Conservation (phyloP, 2,113 vertebrate genomes). For the Cynopterus brachyotis region DNA sequence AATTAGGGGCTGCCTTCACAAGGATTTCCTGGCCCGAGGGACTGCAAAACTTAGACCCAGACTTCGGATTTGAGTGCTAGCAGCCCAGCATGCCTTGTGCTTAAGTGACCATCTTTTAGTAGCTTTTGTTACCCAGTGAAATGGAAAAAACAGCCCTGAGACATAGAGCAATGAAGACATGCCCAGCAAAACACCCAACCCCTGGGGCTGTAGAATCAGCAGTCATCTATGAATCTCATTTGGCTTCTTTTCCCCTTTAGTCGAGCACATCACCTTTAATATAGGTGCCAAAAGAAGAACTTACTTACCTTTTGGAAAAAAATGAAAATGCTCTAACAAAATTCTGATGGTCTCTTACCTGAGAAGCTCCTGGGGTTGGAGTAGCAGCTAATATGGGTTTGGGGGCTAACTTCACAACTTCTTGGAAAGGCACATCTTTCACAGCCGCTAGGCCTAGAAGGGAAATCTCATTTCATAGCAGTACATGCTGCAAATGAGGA, state of each 20-base stretch:
- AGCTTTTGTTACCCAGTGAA: neutral
- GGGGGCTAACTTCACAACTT: slow-evolving; percentile 85
- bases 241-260: neutral
- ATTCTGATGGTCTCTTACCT: slow-evolving; percentile 83
- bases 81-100: neutral
- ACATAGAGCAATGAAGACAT: neutral
- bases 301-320: neutral
- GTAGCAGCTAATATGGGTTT: slow-evolving; percentile 85
- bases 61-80: neutral
- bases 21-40: neutral
- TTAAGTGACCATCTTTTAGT: neutral
- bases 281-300: neutral
- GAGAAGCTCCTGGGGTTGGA: slow-evolving; percentile 80
- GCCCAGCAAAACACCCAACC: neutral
- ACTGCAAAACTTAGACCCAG: neutral
- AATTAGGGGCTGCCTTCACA: neutral
- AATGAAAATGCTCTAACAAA: neutral
- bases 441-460: slow-evolving; percentile 86
- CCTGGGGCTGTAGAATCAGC: neutral
- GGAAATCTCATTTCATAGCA: slow-evolving; percentile 72
- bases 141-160: neutral
- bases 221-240: neutral
- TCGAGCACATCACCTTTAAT: neutral
- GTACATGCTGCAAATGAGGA: neutral
- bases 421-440: slow-evolving; percentile 83